Conservation (phyloP, 2,113 vertebrate species). For the Rhodinocichla rosea region DNA sequence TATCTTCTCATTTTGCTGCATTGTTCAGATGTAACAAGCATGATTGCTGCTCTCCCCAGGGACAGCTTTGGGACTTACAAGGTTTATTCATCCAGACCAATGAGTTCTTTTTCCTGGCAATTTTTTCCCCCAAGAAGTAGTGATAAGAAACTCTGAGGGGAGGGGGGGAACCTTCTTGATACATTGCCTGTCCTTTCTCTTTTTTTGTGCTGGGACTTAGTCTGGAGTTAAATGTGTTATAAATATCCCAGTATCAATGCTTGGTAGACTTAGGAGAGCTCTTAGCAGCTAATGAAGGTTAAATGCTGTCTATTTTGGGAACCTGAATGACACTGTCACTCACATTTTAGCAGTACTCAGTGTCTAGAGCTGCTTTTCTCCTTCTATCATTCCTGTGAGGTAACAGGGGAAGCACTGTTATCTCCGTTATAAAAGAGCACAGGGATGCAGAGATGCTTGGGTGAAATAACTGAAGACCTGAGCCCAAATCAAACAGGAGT, state of each 20-base stretch:
- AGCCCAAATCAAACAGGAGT: neutral
- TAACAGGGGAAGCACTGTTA: neutral
- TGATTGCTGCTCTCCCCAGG: neutral
- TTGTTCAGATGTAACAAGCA: neutral
- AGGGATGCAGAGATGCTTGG: rapidly evolving
- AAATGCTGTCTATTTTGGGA: conserved; percentile 42
- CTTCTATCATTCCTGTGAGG: neutral
- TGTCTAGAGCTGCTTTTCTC: neutral
- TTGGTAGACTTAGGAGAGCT: conserved; percentile 14
- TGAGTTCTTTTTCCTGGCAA: neutral
- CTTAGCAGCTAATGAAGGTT: conserved; percentile 44
- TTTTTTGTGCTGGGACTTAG: neutral
- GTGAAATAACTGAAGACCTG: neutral
- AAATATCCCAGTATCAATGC: conserved; percentile 14
- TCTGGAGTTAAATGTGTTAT: conserved; percentile 22
- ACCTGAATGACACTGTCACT: neutral
- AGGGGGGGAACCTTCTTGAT: neutral
- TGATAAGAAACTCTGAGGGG: neutral
- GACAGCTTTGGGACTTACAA: neutral
- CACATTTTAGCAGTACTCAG: neutral
- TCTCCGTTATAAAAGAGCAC: neutral
- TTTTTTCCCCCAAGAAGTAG: neutral
- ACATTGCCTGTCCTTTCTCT: neutral
- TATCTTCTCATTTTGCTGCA: neutral
- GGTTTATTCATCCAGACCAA: neutral